A percentile compares a stretch with the other conserved stretches of the same genome.
phyloP scores from a whole-genome alignment of 1,140 invertebrate genomes.

The Zaprionus tsacasi region DNA sequence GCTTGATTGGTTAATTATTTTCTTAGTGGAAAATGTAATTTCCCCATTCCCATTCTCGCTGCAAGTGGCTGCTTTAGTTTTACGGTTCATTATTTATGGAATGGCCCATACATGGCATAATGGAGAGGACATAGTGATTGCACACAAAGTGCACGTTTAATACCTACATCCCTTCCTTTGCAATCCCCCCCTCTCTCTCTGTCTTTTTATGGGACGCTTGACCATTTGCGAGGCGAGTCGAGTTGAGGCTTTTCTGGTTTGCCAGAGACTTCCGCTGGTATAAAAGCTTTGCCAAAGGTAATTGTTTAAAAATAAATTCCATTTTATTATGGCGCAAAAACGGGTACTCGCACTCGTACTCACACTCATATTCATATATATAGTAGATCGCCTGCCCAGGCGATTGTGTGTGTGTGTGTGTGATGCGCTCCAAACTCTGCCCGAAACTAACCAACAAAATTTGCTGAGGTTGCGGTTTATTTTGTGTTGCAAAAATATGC shows the following conservation, averaged over 20 bases:
- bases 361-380: constrained; percentile 6
- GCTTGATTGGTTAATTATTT: neutral
- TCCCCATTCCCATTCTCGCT: neutral
- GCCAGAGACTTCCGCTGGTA: constrained; percentile 59
- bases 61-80: neutral
- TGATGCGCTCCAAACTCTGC: constrained; percentile 64
- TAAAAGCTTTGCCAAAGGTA: constrained; percentile 73
- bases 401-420: constrained; percentile 46
- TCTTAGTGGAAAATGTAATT: neutral
- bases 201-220: neutral
- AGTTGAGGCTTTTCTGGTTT: constrained; percentile 41
- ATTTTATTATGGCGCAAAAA: constrained; percentile 65
- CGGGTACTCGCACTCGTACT: constrained; percentile 8
- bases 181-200: neutral
- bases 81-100: constrained; percentile 9
- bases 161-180: neutral
- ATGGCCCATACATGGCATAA: neutral
- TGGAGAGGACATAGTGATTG: constrained; percentile 20
- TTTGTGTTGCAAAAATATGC: constrained; percentile 81
- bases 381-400: constrained; percentile 51
- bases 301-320: constrained; percentile 80
- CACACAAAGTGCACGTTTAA: constrained; percentile 29
- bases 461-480: constrained; percentile 81
- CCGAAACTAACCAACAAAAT: constrained; percentile 74
- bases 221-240: neutral